Base-by-base conservation (phyloP, 2,888 invertebrate species). In the Erpobdella octoculata region DNA sequence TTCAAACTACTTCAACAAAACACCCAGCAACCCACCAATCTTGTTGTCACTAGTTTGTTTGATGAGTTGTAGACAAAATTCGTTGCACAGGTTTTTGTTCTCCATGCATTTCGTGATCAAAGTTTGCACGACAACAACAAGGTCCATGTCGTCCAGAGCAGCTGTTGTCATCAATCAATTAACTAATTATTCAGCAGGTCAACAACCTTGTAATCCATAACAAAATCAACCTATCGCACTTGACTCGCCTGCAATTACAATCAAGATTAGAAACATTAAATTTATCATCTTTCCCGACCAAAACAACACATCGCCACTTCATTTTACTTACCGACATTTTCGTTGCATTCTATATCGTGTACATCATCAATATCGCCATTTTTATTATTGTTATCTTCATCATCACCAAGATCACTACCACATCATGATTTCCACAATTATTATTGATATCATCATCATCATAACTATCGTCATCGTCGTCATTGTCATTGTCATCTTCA, bases 81-180 rank as follows among this genome's bases (percentile, higher is more conserved):
- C 95, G 79, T 91, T 92, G 5, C 93, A 86, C 66, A 90, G 88
- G 72, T 81, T 80, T 80, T 93, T 92, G 80, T 91, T 93, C 78
- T 92, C 88, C 89, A 94, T 89, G 78, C 92, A 92, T 73, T 92
- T 89, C 79, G 93, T 93, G 85, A 95, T 87, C 77, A 95, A 88
- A 1, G 89, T 88, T 84, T 95, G 95, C 71, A 94, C 89, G 33
- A 94, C 87, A 74, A 90, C 89, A 6, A 92, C 90, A 78, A 93
- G 91, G 82, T 93, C 93, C 80, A 73, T 74, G 62, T 76, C 76
- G 46, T 76, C 76, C 58, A 77, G 64, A 3, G 74, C 64, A 38
- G 74, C 77, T 77, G 72, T 18, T 25, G n/a, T n/a, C n/a, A n/a
- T n/a, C 73, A 58, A 6, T 48, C 5, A 70, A n/a, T n/a, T 18